Evolutionary conservation across 2,888 invertebrate species (phyloP).

Genomic region (Unio pictorum): DNA sequence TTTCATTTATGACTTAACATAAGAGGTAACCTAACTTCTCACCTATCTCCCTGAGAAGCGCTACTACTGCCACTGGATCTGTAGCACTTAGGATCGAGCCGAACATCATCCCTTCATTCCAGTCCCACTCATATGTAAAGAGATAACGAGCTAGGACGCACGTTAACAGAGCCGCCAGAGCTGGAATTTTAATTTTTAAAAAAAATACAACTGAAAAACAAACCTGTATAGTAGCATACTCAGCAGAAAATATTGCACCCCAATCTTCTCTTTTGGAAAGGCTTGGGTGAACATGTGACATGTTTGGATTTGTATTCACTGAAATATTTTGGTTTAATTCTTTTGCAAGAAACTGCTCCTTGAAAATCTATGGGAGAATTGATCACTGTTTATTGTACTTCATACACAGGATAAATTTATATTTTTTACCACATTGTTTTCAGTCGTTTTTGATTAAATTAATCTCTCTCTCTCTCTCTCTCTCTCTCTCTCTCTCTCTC

Average conservation of each 20-base stretch:
- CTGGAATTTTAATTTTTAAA: constrained; percentile 39
- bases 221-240: not conserved
- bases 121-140: constrained; percentile 66
- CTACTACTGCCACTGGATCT: constrained; percentile 74
- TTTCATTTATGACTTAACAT: not conserved
- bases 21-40: constrained; percentile 13
- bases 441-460: too few species aligned
- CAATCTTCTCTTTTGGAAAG: not conserved
- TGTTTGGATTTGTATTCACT: too few species aligned
- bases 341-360: too few species aligned
- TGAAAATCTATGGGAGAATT: too few species aligned
- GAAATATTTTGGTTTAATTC: too few species aligned
- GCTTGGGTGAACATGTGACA: not conserved
- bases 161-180: constrained; percentile 60
- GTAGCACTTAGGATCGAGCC: constrained; percentile 73
- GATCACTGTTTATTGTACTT: too few species aligned
- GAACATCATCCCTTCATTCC: constrained; percentile 69
- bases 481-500: too few species aligned
- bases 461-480: too few species aligned
- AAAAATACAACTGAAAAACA: not conserved
- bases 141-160: constrained; percentile 58
- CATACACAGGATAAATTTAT: too few species aligned
- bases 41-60: constrained; percentile 72
- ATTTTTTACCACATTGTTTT: too few species aligned
- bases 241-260: not conserved